Base-by-base conservation (phyloP, 2,797 vertebrate species). In the Gymnoscopelus microlampas region DNA sequence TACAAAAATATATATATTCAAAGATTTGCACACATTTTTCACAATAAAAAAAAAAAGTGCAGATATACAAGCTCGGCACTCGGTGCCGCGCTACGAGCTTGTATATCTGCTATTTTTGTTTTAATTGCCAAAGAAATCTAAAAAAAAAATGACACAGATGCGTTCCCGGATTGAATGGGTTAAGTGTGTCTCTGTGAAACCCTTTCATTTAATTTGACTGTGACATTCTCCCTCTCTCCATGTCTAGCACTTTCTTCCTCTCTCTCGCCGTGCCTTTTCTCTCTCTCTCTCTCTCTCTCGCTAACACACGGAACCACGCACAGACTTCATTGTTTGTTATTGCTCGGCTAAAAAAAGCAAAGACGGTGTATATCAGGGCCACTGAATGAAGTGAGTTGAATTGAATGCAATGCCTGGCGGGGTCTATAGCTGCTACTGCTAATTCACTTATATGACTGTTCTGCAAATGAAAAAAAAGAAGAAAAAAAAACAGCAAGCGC, bases 401-500 rank as follows among this genome's bases (percentile, higher is more conserved):
- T 39, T 5, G 56, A 76, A 65, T n/a, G 39, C 71, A 56, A 56
- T 72, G 80, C 82, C 81, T 74, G 78, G 75, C 87, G 85, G 39
- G 87, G 84, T 81, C 76, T 77, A 10, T 29, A 29, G 39, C 79
- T 57, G 80, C 74, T n/a, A 81, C 85, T 78, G 83, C 84, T 90
- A 88, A 90, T 89, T 90, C 85, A 87, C 76, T 87, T 90, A 87
- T 87, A 82, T 76, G 76, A 85, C 84, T 84, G 76, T 82, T 79
- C 86, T 84, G 85, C 78, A 84, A 88, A 91, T 87, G 19, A 19
- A 19, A 19, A 19, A 19, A 44, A 44, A 44, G n/a, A n/a, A n/a
- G n/a, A n/a, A 9, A 44, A 44, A 44, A 10, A 44, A 44, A 7
- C 2, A 19, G 88, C 86, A 90, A 19, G 85, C 76, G 85, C 85